A percentile compares a stretch with the other conserved stretches of the same genome.
phyloP scores from a whole-genome alignment of 1,140 invertebrate species.

The Lepidurus packardi region DNA sequence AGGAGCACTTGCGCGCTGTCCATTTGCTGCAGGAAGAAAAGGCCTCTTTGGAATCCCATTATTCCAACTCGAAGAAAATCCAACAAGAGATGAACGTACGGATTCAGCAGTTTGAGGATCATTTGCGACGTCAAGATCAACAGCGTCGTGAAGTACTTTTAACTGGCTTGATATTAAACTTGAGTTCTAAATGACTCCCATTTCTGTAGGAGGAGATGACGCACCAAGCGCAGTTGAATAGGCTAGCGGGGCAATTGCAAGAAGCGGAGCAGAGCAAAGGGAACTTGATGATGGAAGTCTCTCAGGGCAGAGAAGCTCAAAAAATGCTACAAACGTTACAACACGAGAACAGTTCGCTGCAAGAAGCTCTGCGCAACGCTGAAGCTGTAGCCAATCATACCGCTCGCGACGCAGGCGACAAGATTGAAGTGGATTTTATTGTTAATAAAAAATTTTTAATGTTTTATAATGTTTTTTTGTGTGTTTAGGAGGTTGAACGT shows the following conservation, averaged over 20 bases:
- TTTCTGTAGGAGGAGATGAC: conserved; percentile 21
- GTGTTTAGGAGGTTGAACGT: neutral
- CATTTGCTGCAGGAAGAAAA: conserved; percentile 53
- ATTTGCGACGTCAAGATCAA: conserved; percentile 47
- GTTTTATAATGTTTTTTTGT: no score
- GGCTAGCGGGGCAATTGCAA: conserved; percentile 24
- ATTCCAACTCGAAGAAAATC: conserved; percentile 28
- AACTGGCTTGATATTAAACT: no score
- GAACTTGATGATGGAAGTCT: conserved; percentile 4
- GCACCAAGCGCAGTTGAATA: conserved; percentile 14
- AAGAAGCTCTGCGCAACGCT: conserved; percentile 26
- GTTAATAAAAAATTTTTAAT: neutral
- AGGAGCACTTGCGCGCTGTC: conserved; percentile 50
- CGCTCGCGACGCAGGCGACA: conserved; percentile 4
- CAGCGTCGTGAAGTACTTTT: conserved; percentile 38
- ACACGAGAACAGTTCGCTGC: conserved; percentile 22
- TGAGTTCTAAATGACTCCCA: neutral
- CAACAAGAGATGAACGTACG: conserved; percentile 49
- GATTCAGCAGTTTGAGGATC: conserved; percentile 51
- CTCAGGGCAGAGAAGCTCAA: neutral
- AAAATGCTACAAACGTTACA: neutral
- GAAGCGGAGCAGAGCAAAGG: conserved; percentile 28
- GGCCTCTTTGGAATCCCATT: conserved; percentile 48
- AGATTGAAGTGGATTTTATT: neutral
- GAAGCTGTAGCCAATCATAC: conserved; percentile 25